Evolutionary conservation across 2,113 vertebrate genomes (phyloP), one percentile per base, ranked within the genome.

Genomic region (Nannobrachium achirus): DNA sequence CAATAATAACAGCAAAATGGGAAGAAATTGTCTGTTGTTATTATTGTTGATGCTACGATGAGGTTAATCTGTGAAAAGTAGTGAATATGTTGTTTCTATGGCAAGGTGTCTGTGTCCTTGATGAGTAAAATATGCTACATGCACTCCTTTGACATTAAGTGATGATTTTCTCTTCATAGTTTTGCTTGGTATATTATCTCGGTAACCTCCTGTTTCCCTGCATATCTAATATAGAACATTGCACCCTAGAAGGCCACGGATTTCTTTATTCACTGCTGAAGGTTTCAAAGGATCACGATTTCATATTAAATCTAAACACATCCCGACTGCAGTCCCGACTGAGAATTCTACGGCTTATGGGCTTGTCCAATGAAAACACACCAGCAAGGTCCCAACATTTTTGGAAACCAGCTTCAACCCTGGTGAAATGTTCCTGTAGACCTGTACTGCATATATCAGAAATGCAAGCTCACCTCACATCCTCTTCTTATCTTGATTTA

Each of bases 261-360:
- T 14, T 16, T 65, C 25, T 65, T 39, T 15, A 53, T 5, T 4
- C 59, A 5, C 45, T 0, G 6, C 20, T 14, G 19, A 2, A 46
- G 15, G n/a, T 25, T 58, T 74, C 1, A 66, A 45, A 48, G 20
- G 10, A 18, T 69, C 56, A 9, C 45, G 20, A 45, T 65, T 51
- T 60, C 2, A 73, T 69, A 67, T 66, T 41, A 38, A 69, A 64
- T 40, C 11, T 13, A 73, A 75, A 55, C 41, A 41, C 50, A 44
- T 7, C 13, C 33, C 7, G 2, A 40, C 62, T 7, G 41, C 25
- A 40, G 38, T 15, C 14, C 62, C 33, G 41, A 15, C 2, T 14
- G 45, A 18, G 57, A 52, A 16, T 6, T 41, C 25, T 14, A 4
- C 14, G 25, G 4, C 69, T 0, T 33, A 33, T 33, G 6, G 25